phyloP scores from a whole-genome alignment of 2,888 invertebrate species.

The Nudaria mundana region DNA sequence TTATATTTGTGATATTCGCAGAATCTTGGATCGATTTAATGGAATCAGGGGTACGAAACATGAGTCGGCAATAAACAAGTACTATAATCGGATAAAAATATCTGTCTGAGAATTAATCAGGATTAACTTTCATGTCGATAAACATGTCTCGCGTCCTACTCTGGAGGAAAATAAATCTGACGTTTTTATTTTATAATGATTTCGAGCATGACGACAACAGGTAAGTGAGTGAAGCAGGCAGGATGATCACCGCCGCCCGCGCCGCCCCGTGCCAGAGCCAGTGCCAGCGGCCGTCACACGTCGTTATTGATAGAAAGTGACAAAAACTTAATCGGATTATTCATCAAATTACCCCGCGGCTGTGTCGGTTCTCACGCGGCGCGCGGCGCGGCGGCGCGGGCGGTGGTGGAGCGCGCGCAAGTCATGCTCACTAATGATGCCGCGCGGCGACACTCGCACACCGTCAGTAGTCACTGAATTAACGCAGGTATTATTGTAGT shows the following conservation, averaged over 20 bases:
- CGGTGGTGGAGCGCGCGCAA: slow-evolving; percentile 32
- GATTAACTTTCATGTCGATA: slow-evolving; percentile 6
- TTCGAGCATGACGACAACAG: slow-evolving; percentile 6
- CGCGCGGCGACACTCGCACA: slow-evolving; percentile 11
- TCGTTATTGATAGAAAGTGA: slow-evolving; percentile 23
- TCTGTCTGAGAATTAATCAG: slow-evolving; percentile 15
- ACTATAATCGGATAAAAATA: slow-evolving; percentile 11
- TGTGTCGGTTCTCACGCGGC: slow-evolving; percentile 22
- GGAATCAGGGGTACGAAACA: neutral
- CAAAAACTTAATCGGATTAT: slow-evolving; percentile 43
- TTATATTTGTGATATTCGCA: neutral
- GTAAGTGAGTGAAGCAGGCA: neutral
- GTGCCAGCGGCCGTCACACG: neutral
- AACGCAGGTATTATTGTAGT: slow-evolving; percentile 25
- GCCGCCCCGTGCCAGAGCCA: too few species aligned
- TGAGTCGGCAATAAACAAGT: neutral
- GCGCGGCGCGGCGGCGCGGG: slow-evolving; percentile 18
- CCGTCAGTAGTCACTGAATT: slow-evolving; percentile 16
- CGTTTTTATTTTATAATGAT: slow-evolving; percentile 4
- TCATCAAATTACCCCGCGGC: slow-evolving; percentile 27
- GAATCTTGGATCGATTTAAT: too few species aligned
- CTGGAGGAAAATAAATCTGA: neutral
- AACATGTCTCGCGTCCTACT: slow-evolving; percentile 7
- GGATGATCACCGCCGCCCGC: neutral
- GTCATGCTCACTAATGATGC: slow-evolving; percentile 47